Evolutionary conservation across 2,113 vertebrate genomes (phyloP).

Genomic region (Tetrao urogallus): DNA sequence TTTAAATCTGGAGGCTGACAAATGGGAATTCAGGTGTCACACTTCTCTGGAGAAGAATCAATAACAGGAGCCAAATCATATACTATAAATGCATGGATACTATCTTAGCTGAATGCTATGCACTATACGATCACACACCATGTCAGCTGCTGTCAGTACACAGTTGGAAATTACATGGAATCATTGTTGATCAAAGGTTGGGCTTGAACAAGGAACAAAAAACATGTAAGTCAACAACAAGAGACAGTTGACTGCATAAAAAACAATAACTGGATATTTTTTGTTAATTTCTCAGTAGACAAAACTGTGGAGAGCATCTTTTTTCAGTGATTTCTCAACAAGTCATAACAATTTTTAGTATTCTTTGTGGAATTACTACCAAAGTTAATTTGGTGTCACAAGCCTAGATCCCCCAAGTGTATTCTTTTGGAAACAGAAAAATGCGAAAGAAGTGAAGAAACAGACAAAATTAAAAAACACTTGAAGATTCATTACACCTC

Average conservation of each 20-base stretch:
- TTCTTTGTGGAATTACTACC: neutral
- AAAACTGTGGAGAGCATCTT: conserved; percentile 5
- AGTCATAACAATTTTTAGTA: neutral
- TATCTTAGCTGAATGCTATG: neutral
- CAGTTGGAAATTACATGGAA: neutral
- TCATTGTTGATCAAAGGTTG: neutral
- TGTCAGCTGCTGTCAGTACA: neutral
- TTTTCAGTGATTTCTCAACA: neutral
- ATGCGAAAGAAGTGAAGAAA: neutral
- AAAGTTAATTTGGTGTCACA: neutral
- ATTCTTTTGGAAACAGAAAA: conserved; percentile 13
- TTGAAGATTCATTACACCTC: conserved; percentile 25
- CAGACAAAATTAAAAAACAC: conserved; percentile 37
- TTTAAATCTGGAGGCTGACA: neutral
- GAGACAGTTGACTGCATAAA: neutral
- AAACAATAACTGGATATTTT: conserved; percentile 8
- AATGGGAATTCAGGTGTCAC: neutral
- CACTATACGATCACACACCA: neutral
- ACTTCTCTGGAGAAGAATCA: neutral
- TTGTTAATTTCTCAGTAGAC: conserved; percentile 19
- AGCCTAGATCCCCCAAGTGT: neutral
- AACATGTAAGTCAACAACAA: neutral
- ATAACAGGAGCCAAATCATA: neutral
- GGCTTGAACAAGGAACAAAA: neutral
- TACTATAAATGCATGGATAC: neutral